Percentiles rank a stretch among this genome's conserved stretches.
Evolutionary conservation across 2,888 invertebrate species (phyloP).

Genomic region (Aphodius sticticus): DNA sequence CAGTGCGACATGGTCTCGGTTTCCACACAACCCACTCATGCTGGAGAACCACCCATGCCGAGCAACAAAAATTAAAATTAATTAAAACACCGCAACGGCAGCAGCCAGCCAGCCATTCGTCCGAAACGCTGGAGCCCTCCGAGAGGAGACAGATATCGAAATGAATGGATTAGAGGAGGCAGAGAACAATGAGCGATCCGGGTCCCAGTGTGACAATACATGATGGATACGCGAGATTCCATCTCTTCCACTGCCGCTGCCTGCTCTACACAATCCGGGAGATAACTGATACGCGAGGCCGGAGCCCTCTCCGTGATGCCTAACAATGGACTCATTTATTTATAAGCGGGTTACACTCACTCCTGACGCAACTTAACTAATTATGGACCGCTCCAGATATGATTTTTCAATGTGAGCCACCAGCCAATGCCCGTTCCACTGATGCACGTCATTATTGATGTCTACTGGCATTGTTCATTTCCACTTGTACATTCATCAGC

Average conservation of each 20-base stretch:
- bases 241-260: constrained; percentile 52
- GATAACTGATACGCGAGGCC: constrained; percentile 29
- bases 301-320: constrained; percentile 23
- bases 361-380: constrained; percentile 56
- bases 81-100: constrained; percentile 47
- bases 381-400: constrained; percentile 51
- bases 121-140: neutral
- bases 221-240: constrained; percentile 59
- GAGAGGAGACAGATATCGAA: constrained; percentile 44
- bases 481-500: neutral
- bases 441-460: neutral
- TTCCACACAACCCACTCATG: constrained; percentile 45
- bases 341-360: constrained; percentile 58
- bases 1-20: constrained; percentile 38
- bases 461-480: constrained; percentile 4
- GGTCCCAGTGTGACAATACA: constrained; percentile 59
- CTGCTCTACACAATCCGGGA: constrained; percentile 47
- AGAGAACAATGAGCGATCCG: constrained; percentile 60
- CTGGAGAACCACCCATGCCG: constrained; percentile 27
- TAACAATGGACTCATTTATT: constrained; percentile 61
- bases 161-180: constrained; percentile 55
- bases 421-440: neutral
- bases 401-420: constrained; percentile 47
- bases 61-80: constrained; percentile 55
- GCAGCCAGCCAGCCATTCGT: neutral